Evolutionary conservation across 2,888 invertebrate genomes (phyloP).

Genomic region (Ichneumoninae sp.): DNA sequence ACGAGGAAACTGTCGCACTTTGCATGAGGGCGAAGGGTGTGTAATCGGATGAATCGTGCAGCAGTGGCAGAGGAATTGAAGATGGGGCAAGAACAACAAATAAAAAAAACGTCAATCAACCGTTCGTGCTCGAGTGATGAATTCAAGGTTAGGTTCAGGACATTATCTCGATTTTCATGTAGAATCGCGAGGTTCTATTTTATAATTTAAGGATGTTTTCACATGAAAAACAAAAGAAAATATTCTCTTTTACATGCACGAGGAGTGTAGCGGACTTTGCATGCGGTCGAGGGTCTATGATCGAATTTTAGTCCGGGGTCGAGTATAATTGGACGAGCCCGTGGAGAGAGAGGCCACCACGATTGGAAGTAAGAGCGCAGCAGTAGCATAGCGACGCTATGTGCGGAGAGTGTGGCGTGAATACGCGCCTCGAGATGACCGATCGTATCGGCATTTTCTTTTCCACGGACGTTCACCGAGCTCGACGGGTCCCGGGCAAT

Average conservation of each 20-base stretch:
- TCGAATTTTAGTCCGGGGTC: background rate
- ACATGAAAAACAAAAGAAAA: background rate
- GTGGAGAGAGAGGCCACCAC: background rate
- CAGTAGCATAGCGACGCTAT: slow-evolving; percentile 30
- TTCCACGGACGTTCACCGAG: slow-evolving; percentile 73
- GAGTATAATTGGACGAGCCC: slow-evolving; percentile 17
- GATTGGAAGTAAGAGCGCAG: slow-evolving; percentile 20
- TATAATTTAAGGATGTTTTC: too few relatives aligned
- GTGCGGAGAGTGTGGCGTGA: slow-evolving; percentile 48
- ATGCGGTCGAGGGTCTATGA: background rate
- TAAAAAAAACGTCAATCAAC: background rate
- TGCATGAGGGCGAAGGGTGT: too few relatives aligned
- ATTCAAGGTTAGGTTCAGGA: background rate
- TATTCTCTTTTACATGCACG: background rate
- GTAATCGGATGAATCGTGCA: too few relatives aligned
- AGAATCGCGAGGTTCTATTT: too few relatives aligned
- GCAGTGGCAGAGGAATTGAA: too few relatives aligned
- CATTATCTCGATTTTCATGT: too few relatives aligned
- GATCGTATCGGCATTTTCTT: slow-evolving; percentile 75
- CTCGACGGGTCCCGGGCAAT: slow-evolving; percentile 63
- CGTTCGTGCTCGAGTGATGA: background rate
- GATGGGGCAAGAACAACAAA: background rate
- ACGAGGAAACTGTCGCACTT: too few relatives aligned
- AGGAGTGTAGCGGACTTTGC: background rate
- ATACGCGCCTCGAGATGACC: slow-evolving; percentile 72